Evolutionary conservation across 2,113 vertebrate genomes (phyloP).

Genomic region (Lamprologus ornatipinnis): DNA sequence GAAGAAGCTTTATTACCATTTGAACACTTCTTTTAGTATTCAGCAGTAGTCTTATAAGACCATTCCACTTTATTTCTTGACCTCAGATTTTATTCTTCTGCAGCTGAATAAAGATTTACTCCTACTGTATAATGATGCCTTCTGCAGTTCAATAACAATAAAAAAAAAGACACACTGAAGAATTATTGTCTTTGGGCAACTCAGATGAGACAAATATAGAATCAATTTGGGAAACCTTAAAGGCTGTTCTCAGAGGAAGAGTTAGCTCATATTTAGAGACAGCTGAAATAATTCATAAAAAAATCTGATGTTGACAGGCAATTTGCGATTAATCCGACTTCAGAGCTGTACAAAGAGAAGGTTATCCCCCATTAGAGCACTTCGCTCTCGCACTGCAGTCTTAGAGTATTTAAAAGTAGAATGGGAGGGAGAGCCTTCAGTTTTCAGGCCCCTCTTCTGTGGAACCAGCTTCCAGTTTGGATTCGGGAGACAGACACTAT

Average conservation of each 20-base stretch:
- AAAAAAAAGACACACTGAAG: neutral
- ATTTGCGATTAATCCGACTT: neutral
- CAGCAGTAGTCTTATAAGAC: neutral
- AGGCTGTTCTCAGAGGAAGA: neutral
- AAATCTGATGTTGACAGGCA: neutral
- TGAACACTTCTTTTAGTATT: neutral
- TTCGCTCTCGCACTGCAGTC: neutral
- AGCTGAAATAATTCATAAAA: neutral
- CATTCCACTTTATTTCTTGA: neutral
- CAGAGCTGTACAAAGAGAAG: neutral
- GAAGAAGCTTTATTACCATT: neutral
- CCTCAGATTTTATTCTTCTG: neutral
- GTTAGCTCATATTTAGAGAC: neutral
- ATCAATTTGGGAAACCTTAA: neutral
- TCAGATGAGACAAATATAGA: neutral
- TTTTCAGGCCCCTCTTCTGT: neutral
- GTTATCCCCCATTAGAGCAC: neutral
- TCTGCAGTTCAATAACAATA: neutral
- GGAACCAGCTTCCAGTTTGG: neutral
- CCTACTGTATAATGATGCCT: neutral
- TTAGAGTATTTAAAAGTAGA: neutral
- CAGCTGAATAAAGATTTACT: neutral
- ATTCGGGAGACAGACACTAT: neutral
- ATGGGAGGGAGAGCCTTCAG: rapidly evolving
- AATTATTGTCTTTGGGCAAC: neutral